phyloP scores from a whole-genome alignment of 1,140 invertebrate genomes.

The Aphelenchoides fujianensis region DNA sequence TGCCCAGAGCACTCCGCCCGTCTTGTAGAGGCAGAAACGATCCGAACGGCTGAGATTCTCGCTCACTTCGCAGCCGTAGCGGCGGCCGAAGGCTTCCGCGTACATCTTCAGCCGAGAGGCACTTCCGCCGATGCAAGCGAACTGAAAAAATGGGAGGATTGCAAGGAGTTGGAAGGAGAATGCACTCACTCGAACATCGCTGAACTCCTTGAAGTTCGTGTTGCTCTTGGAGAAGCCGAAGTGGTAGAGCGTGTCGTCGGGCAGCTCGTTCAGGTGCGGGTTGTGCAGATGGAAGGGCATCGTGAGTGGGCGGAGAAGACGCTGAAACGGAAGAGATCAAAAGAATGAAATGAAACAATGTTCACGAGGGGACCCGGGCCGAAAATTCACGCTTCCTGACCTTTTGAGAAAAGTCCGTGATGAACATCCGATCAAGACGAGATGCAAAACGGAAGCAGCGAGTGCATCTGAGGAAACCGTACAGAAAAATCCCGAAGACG shows the following conservation, averaged over 20 bases:
- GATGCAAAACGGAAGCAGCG: no score
- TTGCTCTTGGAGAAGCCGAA: conserved; percentile 40
- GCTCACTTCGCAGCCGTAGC: conserved; percentile 82
- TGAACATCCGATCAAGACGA: no score
- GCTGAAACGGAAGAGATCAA: no score
- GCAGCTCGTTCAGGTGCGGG: conserved; percentile 17
- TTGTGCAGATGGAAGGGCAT: conserved; percentile 20
- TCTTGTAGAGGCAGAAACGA: conserved; percentile 94
- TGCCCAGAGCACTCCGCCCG: conserved; percentile 83
- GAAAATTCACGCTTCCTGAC: no score
- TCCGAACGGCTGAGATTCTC: conserved; percentile 88
- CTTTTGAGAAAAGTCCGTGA: no score
- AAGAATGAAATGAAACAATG: no score
- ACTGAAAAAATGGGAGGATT: conserved; percentile 68
- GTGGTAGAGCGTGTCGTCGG: conserved; percentile 46
- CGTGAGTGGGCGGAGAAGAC: neutral
- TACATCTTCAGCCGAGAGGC: conserved; percentile 89
- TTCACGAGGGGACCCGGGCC: no score
- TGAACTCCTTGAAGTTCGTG: conserved; percentile 35
- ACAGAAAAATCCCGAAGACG: no score
- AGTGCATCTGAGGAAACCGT: no score
- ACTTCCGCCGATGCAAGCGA: conserved; percentile 95
- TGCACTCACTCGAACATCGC: conserved; percentile 29
- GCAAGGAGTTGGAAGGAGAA: conserved; percentile 4
- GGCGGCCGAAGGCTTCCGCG: conserved; percentile 80